A percentile compares a stretch with the other conserved stretches of the same genome.
Conservation (phyloP, 2,113 vertebrate genomes). For the Macrotis lagotis region DNA sequence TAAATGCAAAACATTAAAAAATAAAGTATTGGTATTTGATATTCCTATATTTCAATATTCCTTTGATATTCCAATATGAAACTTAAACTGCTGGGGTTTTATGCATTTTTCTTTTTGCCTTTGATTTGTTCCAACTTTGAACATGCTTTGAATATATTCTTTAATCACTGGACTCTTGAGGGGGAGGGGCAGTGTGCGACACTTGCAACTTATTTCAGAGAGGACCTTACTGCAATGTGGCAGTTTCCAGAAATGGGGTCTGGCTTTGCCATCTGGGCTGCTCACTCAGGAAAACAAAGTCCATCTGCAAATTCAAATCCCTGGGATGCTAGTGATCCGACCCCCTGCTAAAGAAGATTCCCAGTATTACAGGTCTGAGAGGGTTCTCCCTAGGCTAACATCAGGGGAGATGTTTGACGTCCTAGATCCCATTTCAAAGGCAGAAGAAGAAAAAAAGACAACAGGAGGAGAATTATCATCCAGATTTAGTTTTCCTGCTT, state of each 20-base stretch:
- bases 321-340: neutral
- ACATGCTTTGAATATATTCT: conserved; percentile 83
- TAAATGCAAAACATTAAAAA: conserved; percentile 84
- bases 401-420: conserved; percentile 27
- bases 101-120: conserved; percentile 81
- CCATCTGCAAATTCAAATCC: conserved; percentile 39
- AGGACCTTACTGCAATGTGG: conserved; percentile 64
- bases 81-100: conserved; percentile 85
- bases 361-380: conserved; percentile 4
- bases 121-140: conserved; percentile 78
- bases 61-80: conserved; percentile 88
- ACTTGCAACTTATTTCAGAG: conserved; percentile 78
- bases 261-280: conserved; percentile 81
- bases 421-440: conserved; percentile 60
- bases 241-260: conserved; percentile 63
- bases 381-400: conserved; percentile 25
- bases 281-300: conserved; percentile 74
- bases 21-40: conserved; percentile 83
- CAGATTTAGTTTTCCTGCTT: neutral
- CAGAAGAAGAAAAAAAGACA: neutral
- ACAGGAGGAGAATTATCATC: neutral
- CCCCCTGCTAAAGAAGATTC: neutral
- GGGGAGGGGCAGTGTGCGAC: conserved; percentile 70
- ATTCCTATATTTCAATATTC: conserved; percentile 86
- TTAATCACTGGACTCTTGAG: conserved; percentile 85